phyloP scores from a whole-genome alignment of 2,113 vertebrate genomes.

The Sisor rabdophorus region DNA sequence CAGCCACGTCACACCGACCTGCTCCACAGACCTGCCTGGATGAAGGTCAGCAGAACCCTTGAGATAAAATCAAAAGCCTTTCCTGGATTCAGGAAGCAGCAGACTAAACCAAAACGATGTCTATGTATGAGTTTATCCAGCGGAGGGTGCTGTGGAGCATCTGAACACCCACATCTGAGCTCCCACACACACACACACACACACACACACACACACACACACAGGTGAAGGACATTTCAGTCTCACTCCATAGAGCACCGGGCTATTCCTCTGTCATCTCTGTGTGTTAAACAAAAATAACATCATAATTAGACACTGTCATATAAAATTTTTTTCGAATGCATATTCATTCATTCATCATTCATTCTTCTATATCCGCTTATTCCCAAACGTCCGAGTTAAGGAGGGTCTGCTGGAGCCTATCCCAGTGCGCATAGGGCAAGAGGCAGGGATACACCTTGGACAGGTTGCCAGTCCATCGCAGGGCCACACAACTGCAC shows the following conservation, averaged over 20 bases:
- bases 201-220: not conserved
- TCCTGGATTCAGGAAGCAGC: not conserved
- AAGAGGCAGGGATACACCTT: too few relatives aligned
- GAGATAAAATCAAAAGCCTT: constrained; percentile 1
- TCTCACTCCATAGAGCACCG: not conserved
- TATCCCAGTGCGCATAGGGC: too few relatives aligned
- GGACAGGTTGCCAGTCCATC: too few relatives aligned
- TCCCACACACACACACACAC: not conserved
- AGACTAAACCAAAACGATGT: constrained; percentile 13
- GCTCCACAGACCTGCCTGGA: not conserved
- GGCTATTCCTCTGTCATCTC: constrained; percentile 56
- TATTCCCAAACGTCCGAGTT: too few relatives aligned
- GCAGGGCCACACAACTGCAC: too few relatives aligned
- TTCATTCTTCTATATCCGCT: too few relatives aligned
- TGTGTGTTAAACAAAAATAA: constrained; percentile 29
- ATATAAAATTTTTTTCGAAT: too few relatives aligned
- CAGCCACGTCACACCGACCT: not conserved
- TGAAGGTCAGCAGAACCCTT: constrained; percentile 29
- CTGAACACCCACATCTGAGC: not conserved
- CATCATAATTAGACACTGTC: not conserved
- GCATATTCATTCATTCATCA: too few relatives aligned
- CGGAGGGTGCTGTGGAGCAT: constrained; percentile 52
- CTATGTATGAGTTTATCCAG: constrained; percentile 51
- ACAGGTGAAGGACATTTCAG: constrained; percentile 11
- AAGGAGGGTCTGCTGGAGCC: too few relatives aligned